phyloP scores from a whole-genome alignment of 2,797 vertebrate genomes.

The Girardinus metallicus region DNA sequence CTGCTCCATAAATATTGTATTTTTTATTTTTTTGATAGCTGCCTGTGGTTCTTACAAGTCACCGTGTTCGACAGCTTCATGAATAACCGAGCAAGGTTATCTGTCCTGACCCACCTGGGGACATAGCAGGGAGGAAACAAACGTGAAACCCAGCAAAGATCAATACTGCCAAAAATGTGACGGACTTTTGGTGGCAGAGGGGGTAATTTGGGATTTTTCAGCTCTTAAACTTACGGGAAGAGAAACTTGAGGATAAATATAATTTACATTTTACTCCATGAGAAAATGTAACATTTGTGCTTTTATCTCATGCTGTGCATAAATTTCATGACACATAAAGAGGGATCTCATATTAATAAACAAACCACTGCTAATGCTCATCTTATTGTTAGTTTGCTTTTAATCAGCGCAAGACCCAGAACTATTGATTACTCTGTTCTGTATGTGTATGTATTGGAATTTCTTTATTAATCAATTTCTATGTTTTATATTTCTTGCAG shows the following conservation, averaged over 20 bases:
- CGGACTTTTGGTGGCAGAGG: constrained; percentile 40
- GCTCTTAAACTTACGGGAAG: background rate
- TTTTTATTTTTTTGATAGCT: constrained; percentile 54
- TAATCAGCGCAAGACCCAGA: background rate
- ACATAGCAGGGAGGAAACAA: constrained; percentile 67
- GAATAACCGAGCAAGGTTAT: constrained; percentile 74
- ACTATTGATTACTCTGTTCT: background rate
- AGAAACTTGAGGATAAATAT: background rate
- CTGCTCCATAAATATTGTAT: constrained; percentile 21
- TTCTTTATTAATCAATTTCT: background rate
- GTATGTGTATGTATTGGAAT: background rate
- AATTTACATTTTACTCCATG: background rate
- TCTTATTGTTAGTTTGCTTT: background rate
- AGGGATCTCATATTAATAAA: background rate
- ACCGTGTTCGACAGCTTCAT: constrained; percentile 69
- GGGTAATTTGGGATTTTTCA: constrained; percentile 41
- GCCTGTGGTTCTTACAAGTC: constrained; percentile 68
- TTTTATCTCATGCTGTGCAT: background rate
- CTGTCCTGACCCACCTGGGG: constrained; percentile 62
- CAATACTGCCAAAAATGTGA: constrained; percentile 61
- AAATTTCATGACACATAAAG: background rate
- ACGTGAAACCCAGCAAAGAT: constrained; percentile 56
- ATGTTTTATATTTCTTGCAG: background rate
- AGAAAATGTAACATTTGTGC: background rate
- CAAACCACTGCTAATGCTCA: background rate